Percentiles rank a stretch among this genome's conserved stretches.
Conservation (phyloP, 2,797 vertebrate species). For the Lepilemur ruficaudatus region DNA sequence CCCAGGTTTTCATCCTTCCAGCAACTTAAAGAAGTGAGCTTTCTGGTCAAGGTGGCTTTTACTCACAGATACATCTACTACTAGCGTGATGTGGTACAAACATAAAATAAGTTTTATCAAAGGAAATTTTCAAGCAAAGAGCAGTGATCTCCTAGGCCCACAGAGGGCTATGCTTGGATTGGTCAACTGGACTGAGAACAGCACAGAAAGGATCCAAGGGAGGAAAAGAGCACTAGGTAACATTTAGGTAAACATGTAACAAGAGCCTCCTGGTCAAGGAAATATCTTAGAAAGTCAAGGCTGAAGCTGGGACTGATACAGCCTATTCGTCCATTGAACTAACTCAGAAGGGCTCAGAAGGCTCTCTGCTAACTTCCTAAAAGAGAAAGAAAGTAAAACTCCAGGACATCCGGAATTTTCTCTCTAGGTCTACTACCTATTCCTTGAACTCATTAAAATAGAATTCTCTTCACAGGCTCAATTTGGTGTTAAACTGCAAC, state of each 20-base stretch:
- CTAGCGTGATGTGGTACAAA: not conserved
- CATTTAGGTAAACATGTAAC: not conserved
- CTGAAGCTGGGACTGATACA: not conserved
- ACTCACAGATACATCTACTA: too few relatives aligned
- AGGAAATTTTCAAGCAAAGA: not conserved
- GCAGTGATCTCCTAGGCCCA: not conserved
- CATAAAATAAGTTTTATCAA: not conserved
- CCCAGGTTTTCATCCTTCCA: not conserved
- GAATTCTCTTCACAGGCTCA: not conserved
- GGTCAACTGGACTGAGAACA: not conserved
- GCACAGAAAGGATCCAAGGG: not conserved
- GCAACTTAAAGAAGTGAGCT: not conserved
- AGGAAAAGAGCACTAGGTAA: not conserved
- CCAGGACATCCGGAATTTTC: not conserved
- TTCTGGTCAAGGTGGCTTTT: not conserved
- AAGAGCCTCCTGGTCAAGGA: not conserved
- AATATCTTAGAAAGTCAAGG: not conserved
- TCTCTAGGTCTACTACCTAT: not conserved
- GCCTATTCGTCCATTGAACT: not conserved
- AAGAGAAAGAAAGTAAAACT: not conserved
- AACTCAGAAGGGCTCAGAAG: not conserved
- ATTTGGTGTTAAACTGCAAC: not conserved
- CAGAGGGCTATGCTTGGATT: not conserved
- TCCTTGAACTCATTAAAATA: not conserved
- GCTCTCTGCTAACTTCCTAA: not conserved